phyloP scores from a whole-genome alignment of 2,888 invertebrate genomes.

The Drosophila paucipuncta region DNA sequence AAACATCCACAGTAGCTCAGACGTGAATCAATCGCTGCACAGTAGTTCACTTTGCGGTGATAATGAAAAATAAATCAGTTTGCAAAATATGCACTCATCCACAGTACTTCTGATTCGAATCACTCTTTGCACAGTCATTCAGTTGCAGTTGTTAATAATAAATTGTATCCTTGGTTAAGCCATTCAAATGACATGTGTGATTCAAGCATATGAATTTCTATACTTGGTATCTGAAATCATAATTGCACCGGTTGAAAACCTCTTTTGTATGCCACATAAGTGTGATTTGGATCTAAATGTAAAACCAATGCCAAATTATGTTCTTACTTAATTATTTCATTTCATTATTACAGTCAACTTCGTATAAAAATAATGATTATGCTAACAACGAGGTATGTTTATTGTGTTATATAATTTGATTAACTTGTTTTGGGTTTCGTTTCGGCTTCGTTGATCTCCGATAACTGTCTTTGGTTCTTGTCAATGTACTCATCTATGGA shows the following conservation, averaged over 20 bases:
- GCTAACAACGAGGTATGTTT: constrained; percentile 81
- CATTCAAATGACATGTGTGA: background rate
- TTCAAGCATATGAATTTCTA: background rate
- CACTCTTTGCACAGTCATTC: background rate
- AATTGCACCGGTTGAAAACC: background rate
- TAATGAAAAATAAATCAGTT: background rate
- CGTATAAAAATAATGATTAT: constrained; percentile 77
- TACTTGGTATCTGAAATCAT: background rate
- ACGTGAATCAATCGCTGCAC: constrained; percentile 15
- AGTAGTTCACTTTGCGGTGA: background rate
- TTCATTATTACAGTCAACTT: constrained; percentile 77
- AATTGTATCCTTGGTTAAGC: background rate
- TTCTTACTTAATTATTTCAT: constrained; percentile 66
- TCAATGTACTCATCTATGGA: background rate
- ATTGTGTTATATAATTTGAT: constrained; percentile 51
- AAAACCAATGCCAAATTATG: constrained; percentile 49
- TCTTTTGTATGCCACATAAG: background rate
- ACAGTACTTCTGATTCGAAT: background rate
- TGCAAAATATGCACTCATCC: constrained; percentile 1
- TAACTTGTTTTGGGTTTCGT: constrained; percentile 12
- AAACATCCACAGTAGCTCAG: constrained; percentile 9
- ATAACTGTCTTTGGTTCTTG: constrained; percentile 4
- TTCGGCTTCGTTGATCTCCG: constrained; percentile 15
- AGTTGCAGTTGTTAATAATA: background rate
- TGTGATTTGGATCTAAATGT: constrained; percentile 16